Percentiles rank a stretch among this genome's conserved stretches.
Evolutionary conservation across 2,888 invertebrate species (phyloP).

Genomic region (Perizoma affinitatum): DNA sequence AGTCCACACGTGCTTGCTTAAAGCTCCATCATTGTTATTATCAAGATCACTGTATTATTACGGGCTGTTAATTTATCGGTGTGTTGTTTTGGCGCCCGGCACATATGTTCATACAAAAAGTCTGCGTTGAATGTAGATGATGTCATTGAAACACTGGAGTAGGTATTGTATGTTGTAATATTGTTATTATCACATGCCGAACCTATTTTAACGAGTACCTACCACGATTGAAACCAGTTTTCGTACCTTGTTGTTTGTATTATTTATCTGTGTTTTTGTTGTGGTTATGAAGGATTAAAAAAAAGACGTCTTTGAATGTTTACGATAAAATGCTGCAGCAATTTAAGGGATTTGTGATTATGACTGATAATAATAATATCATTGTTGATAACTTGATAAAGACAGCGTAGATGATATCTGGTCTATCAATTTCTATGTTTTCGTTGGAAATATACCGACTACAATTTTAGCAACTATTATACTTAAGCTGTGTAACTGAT

Average conservation of each 20-base stretch:
- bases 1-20: conserved; percentile 35
- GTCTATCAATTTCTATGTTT: conserved; percentile 9
- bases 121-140: conserved; percentile 52
- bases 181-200: conserved; percentile 12
- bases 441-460: conserved; percentile 19
- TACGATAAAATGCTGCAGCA: conserved; percentile 1
- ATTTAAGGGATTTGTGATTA: conserved; percentile 14
- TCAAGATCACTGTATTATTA: conserved; percentile 44
- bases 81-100: conserved; percentile 40
- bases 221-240: conserved; percentile 52
- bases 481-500: neutral
- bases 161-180: conserved; percentile 28
- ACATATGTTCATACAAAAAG: conserved; percentile 23
- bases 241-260: conserved; percentile 47
- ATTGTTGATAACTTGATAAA: conserved; percentile 4
- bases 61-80: conserved; percentile 27
- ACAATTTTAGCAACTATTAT: neutral
- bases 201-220: conserved; percentile 48
- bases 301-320: conserved; percentile 4
- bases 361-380: conserved; percentile 2
- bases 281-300: conserved; percentile 27
- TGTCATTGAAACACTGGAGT: conserved; percentile 53
- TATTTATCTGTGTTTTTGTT: conserved; percentile 41
- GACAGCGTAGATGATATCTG: neutral
- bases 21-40: conserved; percentile 42